Base-by-base conservation (phyloP, 2,113 vertebrate genomes). In the Peromyscus californicus region DNA sequence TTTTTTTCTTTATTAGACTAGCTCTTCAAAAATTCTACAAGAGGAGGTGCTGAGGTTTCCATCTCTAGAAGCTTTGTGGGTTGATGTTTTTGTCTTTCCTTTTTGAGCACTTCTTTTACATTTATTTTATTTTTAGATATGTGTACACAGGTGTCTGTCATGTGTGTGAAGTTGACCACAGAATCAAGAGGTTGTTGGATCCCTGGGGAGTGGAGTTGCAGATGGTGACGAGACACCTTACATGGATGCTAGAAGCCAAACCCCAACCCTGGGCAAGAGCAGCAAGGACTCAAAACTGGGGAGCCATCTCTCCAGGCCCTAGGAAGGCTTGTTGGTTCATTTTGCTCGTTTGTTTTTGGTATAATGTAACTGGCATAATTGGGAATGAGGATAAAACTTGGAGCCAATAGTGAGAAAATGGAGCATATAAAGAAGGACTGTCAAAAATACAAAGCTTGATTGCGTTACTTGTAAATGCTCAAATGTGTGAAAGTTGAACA, bases 401-500 rank as follows among this genome's bases (percentile, higher is more conserved):
- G 89, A 98, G 98, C 96, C 82, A 63, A 98, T 88, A 93, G 98
- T 98, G 98, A 90, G 98, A 99, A 98, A 98, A 97, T 99, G 98
- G 98, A 99, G 98, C 98, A 98, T 98, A 98, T 98, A 96, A 98
- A 98, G 98, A 98, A 98, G 97, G 97, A 98, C 98, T 99, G 98
- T 98, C 98, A 96, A 98, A 98, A 98, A 98, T 98, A 98, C 99
- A 98, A 98, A 96, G 48, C 98, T 95, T 98, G 98, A 98, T 99
- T 98, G 98, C 83, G 97, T 98, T 99, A 97, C 97, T 98, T 99
- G 98, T 99, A 98, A 98, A 99, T 98, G 98, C 98, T 99, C 99
- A 98, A 98, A 99, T 99, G 99, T 99, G 99, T 99, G 99, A 99
- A 99, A 98, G 99, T 99, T 98, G 98, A 98, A 96, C 98, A 98